Percentiles rank a stretch among this genome's conserved stretches.
These are phyloP conservation scores for Macaria liturata DNA, from an alignment of 2,888 invertebrate genomes.

Conservation along the genomic window DNA sequence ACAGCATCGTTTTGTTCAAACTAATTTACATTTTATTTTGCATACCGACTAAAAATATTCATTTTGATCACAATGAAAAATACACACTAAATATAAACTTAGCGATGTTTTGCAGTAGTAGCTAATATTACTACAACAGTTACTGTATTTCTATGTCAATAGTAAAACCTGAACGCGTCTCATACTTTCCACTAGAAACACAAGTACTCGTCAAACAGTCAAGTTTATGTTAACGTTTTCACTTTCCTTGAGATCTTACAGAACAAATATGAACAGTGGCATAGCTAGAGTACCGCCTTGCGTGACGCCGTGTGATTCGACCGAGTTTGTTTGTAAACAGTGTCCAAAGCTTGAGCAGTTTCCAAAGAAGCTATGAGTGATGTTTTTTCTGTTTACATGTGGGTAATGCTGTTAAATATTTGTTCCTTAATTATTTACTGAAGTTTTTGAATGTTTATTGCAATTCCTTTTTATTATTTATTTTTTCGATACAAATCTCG, in stretches of 20 bases:
- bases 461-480: too few relatives aligned
- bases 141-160: constrained; percentile 1
- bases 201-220: constrained; percentile 8
- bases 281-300: constrained; percentile 8
- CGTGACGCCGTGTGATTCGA: constrained; percentile 2
- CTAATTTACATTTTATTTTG: too few relatives aligned
- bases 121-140: too few relatives aligned
- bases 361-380: neutral
- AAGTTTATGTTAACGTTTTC: constrained; percentile 11
- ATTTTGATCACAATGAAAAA: too few relatives aligned
- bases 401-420: neutral
- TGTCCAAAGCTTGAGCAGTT: constrained; percentile 5
- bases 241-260: constrained; percentile 11
- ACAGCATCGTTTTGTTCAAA: too few relatives aligned
- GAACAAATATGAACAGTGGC: constrained; percentile 6
- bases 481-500: too few relatives aligned
- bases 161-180: constrained; percentile 2
- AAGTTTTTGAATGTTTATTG: too few relatives aligned
- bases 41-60: too few relatives aligned
- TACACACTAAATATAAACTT: too few relatives aligned
- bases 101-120: too few relatives aligned
- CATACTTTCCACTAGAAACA: constrained; percentile 17
- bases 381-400: too few relatives aligned
- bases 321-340: constrained; percentile 6
- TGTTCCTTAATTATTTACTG: neutral